phyloP scores from a whole-genome alignment of 1,140 invertebrate species.

The Sipha flava region DNA sequence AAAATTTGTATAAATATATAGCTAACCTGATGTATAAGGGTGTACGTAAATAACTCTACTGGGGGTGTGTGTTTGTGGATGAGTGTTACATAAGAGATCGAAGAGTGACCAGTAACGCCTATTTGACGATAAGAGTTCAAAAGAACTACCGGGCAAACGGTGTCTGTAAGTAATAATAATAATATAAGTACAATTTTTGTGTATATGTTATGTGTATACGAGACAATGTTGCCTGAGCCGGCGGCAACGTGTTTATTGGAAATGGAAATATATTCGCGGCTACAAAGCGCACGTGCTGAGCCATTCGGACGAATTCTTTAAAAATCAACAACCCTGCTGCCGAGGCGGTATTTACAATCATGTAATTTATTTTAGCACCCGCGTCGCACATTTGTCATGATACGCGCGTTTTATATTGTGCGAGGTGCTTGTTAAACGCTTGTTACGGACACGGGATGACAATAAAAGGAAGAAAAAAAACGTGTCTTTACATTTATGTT shows the following conservation, averaged over 20 bases:
- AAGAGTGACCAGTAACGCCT: background rate
- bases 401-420: background rate
- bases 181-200: background rate
- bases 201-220: background rate
- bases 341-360: conserved; percentile 19
- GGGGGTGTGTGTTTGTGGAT: background rate
- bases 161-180: background rate
- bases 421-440: conserved; percentile 19
- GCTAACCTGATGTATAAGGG: no score
- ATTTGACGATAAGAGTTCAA: conserved; percentile 16
- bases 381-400: background rate
- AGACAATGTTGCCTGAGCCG: background rate
- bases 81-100: background rate
- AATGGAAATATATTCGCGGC: background rate
- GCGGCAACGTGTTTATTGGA: background rate
- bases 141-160: background rate
- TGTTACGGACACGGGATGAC: conserved; percentile 25
- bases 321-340: background rate
- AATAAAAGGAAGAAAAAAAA: background rate
- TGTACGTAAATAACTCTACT: conserved; percentile 10
- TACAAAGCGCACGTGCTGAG: conserved; percentile 31
- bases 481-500: conserved; percentile 29
- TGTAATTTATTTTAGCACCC: conserved; percentile 30
- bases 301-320: conserved; percentile 27
- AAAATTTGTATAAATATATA: background rate